phyloP scores from a whole-genome alignment of 2,113 vertebrate genomes.

The Microcebus jonahi region DNA sequence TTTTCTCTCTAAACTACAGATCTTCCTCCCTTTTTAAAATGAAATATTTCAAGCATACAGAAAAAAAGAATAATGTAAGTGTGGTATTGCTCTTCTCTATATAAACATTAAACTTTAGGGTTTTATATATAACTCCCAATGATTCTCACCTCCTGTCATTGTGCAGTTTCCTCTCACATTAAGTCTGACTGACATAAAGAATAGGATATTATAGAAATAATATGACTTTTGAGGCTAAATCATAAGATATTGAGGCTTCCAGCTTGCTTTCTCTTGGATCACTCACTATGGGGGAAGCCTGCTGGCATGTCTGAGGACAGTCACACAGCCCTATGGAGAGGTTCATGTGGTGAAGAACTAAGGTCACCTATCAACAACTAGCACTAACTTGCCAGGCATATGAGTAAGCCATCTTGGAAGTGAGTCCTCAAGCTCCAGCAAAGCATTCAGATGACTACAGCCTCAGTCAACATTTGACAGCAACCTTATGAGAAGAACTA shows the following conservation, averaged over 20 bases:
- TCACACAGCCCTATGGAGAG: neutral
- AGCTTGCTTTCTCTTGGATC: neutral
- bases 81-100: neutral
- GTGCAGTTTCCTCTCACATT: neutral
- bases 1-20: neutral
- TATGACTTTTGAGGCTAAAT: neutral
- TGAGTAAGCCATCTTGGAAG: neutral
- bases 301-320: neutral
- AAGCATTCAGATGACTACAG: neutral
- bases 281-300: neutral
- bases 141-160: neutral
- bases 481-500: neutral
- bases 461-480: neutral
- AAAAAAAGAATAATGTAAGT: neutral
- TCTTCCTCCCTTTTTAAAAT: neutral
- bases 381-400: neutral
- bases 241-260: neutral
- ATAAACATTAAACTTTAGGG: neutral
- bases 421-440: neutral
- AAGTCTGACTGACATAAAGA: neutral
- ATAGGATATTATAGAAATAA: conserved; percentile 3
- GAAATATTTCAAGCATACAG: neutral
- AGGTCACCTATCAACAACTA: neutral
- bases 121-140: neutral
- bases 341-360: neutral